Evolutionary conservation across 2,113 vertebrate genomes (phyloP).

Genomic region (Melanostigma gelatinosum): DNA sequence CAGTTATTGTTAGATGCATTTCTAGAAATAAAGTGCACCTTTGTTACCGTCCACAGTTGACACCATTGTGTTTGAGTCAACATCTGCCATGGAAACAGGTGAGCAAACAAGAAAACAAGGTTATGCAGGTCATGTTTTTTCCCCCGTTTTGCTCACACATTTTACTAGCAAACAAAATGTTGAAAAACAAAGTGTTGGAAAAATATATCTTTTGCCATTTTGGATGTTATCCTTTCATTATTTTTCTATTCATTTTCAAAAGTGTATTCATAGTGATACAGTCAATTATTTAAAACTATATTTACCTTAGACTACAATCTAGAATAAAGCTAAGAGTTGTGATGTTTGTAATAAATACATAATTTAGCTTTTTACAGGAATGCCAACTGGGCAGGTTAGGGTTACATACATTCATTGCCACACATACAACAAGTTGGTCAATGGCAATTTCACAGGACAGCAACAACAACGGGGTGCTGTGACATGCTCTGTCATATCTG

Average conservation of each 20-base stretch:
- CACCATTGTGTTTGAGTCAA: background rate
- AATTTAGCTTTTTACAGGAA: background rate
- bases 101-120: conserved; percentile 27
- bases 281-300: no score
- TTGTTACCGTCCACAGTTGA: conserved; percentile 5
- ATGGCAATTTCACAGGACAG: background rate
- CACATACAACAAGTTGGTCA: background rate
- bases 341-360: background rate
- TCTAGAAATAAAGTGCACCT: conserved; percentile 6
- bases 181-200: no score
- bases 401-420: background rate
- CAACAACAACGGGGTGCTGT: background rate
- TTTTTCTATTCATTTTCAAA: background rate
- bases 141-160: background rate
- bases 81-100: conserved; percentile 17
- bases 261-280: background rate
- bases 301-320: background rate
- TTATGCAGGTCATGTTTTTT: background rate
- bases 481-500: background rate
- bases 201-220: background rate
- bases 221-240: background rate
- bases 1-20: background rate
- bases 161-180: background rate
- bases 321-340: background rate
- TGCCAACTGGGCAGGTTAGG: background rate